Base-by-base conservation (phyloP, 2,888 invertebrate species). In the Nomada fabriciana region DNA sequence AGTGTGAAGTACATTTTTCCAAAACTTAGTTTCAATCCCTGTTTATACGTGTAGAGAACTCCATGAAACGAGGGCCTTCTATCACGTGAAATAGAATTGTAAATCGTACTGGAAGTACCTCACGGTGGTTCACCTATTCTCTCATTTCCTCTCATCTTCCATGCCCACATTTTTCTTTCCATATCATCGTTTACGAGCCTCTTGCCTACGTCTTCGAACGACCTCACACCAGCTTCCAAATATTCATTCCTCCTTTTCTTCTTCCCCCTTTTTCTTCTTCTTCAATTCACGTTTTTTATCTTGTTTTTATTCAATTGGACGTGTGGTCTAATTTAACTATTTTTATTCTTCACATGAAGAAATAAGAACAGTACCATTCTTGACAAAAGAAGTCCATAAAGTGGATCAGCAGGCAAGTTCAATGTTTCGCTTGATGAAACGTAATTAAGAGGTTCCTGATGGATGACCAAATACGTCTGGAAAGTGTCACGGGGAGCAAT, bases 51-150 rank as follows among this genome's bases (percentile, higher is more conserved):
- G 47, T n/a, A 60, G 18, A 53, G 11, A 64, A 68, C 70, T 78
- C 82, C 75, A 75, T 69, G 77, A 78, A 83, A 82, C 57, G 80
- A 63, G 76, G 72, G 77, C 75, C 68, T 79, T 76, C 65, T 69
- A 20, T 29, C 60, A 55, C 61, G 64, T 50, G 81, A 78, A 81
- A 84, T 76, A 79, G 80, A 81, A 76, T 82, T 78, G 78, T 84
- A 77, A 83, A 78, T 83, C 82, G 75, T 65, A 67, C 43, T 53
- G 65, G 74, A 78, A 74, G 74, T 75, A 53, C 57, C 69, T 57
- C 55, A 42, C 43, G 47, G 55, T 52, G 52, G 15, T 25, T 60
- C 69, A 70, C 59, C 60, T 69, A 55, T 81, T 65, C 79, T 74
- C 69, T 73, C 74, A 72, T 77, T 80, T 80, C 61, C 67, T 42